A percentile compares a stretch with the other conserved stretches of the same genome.
Conservation (phyloP, 2,888 invertebrate genomes). For the Mechanitis messenoides region DNA sequence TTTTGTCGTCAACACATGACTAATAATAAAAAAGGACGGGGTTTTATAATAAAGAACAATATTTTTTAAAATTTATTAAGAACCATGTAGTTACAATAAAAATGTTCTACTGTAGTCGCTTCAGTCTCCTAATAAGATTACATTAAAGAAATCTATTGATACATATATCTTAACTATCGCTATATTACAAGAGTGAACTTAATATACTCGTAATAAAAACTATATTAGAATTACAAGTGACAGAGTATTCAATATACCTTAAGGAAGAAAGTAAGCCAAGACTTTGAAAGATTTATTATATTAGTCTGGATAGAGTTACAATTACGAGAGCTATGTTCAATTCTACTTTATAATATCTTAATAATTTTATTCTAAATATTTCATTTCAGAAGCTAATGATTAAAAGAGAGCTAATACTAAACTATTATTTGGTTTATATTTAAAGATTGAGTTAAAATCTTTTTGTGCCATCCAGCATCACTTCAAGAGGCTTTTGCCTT, state of each 20-base stretch:
- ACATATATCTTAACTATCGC: slow-evolving; percentile 13
- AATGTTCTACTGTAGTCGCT: slow-evolving; percentile 58
- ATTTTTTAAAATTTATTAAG: slow-evolving; percentile 59
- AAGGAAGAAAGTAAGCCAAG: neutral
- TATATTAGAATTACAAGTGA: neutral
- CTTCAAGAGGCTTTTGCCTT: neutral
- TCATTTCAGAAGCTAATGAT: neutral
- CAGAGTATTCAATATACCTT: neutral
- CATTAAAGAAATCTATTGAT: slow-evolving; percentile 30
- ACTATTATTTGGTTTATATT: neutral
- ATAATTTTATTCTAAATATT: slow-evolving; percentile 28
- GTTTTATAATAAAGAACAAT: slow-evolving; percentile 24
- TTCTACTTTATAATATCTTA: slow-evolving; percentile 38
- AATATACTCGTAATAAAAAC: neutral
- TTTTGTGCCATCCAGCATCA: neutral
- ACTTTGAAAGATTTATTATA: neutral
- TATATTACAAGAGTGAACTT: slow-evolving; percentile 6
- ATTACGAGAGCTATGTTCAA: slow-evolving; percentile 27
- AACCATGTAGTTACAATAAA: slow-evolving; percentile 69
- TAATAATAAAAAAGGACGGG: neutral
- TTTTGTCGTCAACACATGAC: too few species aligned
- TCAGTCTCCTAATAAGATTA: slow-evolving; percentile 70
- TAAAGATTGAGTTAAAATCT: neutral
- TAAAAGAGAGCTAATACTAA: slow-evolving; percentile 5
- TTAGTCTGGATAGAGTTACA: neutral